Percentiles rank a stretch among this genome's conserved stretches.
Conservation (phyloP, 2,113 vertebrate genomes). For the Cettia cetti region DNA sequence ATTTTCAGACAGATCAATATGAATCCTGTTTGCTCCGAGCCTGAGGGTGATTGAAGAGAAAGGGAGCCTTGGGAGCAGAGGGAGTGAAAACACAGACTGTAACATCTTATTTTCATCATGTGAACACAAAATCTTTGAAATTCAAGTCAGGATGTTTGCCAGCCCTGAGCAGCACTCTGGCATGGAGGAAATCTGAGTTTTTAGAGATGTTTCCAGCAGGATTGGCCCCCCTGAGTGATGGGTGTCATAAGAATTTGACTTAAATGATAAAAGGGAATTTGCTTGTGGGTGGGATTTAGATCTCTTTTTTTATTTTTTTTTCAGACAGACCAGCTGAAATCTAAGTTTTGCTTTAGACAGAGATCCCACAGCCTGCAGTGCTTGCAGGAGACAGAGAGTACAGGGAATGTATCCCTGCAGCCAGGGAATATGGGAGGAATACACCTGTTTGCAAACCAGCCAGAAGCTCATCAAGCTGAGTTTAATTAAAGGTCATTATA, state of each 20-base stretch:
- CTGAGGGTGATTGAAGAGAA: neutral
- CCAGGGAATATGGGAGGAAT: neutral
- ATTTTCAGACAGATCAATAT: slow-evolving; percentile 22
- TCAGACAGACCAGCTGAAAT: neutral
- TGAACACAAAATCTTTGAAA: slow-evolving; percentile 19
- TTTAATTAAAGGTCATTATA: neutral
- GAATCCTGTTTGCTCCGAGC: neutral
- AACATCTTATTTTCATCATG: slow-evolving; percentile 27
- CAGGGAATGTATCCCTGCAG: neutral
- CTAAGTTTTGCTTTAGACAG: neutral
- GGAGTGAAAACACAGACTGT: neutral
- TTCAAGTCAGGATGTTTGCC: neutral
- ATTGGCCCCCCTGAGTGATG: neutral
- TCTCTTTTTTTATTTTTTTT: neutral
- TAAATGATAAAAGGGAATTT: neutral
- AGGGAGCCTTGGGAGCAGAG: neutral
- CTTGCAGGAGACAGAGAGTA: neutral
- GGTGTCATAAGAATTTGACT: neutral
- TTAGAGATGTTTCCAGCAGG: neutral
- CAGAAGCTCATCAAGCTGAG: neutral
- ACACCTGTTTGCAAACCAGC: neutral
- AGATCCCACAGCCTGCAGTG: neutral
- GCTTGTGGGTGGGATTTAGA: neutral
- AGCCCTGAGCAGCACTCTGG: neutral
- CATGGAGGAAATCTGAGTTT: neutral